These are phyloP conservation scores for Acanthurus tractus DNA, from an alignment of 2,797 vertebrate species.

Conservation along the genomic window DNA sequence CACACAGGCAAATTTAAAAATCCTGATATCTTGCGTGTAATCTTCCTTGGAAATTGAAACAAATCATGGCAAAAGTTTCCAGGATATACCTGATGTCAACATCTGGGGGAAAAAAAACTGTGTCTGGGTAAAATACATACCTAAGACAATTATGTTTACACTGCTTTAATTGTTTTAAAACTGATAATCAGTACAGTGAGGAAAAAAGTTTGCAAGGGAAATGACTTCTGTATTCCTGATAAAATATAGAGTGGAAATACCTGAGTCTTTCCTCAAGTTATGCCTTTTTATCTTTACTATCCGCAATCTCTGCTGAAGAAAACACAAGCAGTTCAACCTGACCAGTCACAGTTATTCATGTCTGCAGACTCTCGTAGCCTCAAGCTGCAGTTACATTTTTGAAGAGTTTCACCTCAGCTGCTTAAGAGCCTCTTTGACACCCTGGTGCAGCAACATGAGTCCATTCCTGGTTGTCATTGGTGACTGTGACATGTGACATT, in stretches of 20 bases:
- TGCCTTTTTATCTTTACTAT: not conserved
- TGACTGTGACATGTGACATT: constrained; percentile 30
- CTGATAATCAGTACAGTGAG: not conserved
- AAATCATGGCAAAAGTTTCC: not conserved
- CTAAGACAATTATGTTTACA: constrained; percentile 12
- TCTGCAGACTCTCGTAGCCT: constrained; percentile 26
- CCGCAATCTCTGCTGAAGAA: not conserved
- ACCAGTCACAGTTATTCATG: constrained; percentile 2
- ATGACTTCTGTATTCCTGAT: not conserved
- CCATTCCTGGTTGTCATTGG: constrained; percentile 11
- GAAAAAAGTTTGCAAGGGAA: not conserved
- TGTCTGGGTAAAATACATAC: constrained; percentile 20
- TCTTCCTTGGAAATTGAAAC: not conserved
- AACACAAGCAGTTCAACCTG: not conserved
- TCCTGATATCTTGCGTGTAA: not conserved
- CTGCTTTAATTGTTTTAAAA: not conserved
- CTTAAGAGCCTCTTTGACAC: constrained; percentile 3
- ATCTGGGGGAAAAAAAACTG: not conserved
- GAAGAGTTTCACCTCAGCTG: constrained; percentile 32
- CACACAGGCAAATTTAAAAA: not conserved
- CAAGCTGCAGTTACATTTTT: constrained; percentile 52
- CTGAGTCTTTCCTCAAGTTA: not conserved
- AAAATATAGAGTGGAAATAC: not conserved
- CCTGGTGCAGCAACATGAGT: constrained; percentile 34
- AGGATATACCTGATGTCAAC: not conserved